These are phyloP conservation scores for Volucella bombylans DNA, from an alignment of 2,888 invertebrate genomes.

Conservation along the genomic window DNA sequence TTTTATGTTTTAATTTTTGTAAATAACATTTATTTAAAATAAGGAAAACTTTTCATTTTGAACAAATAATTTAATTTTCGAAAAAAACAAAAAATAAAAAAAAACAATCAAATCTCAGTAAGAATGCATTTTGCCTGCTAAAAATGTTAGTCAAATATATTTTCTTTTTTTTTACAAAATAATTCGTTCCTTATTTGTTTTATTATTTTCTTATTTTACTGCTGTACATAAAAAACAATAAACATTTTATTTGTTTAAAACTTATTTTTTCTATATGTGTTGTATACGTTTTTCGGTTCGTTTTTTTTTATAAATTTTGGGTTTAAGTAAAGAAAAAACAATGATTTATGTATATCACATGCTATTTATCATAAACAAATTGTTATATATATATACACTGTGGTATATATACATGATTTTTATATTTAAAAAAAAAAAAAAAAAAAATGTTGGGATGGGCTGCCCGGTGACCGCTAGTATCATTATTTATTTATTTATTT, in stretches of 20 bases:
- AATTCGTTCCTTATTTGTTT: constrained; percentile 67
- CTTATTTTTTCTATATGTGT: constrained; percentile 63
- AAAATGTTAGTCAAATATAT: constrained; percentile 73
- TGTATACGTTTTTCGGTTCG: constrained; percentile 69
- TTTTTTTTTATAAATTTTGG: constrained; percentile 55
- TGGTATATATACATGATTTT: constrained; percentile 75
- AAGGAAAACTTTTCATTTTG: constrained; percentile 9
- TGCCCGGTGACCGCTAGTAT: constrained; percentile 83
- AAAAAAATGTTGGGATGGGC: constrained; percentile 83
- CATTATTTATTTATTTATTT: constrained; percentile 77
- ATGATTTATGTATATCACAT: constrained; percentile 76
- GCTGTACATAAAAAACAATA: constrained; percentile 65
- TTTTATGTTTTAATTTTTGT: constrained; percentile 42
- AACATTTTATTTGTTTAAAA: constrained; percentile 37
- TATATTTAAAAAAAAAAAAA: constrained; percentile 77
- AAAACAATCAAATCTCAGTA: constrained; percentile 59
- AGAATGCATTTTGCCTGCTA: constrained; percentile 73
- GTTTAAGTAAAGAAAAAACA: constrained; percentile 65
- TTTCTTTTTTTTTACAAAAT: constrained; percentile 76
- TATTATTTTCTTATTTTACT: constrained; percentile 72
- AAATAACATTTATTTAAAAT: constrained; percentile 58
- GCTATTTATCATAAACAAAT: constrained; percentile 76
- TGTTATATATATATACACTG: constrained; percentile 77
- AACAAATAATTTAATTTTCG: constrained; percentile 46
- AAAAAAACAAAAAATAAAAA: constrained; percentile 33